These are phyloP conservation scores for Scrobipalpa atriplicella DNA, from an alignment of 2,888 invertebrate genomes.

Conservation along the genomic window DNA sequence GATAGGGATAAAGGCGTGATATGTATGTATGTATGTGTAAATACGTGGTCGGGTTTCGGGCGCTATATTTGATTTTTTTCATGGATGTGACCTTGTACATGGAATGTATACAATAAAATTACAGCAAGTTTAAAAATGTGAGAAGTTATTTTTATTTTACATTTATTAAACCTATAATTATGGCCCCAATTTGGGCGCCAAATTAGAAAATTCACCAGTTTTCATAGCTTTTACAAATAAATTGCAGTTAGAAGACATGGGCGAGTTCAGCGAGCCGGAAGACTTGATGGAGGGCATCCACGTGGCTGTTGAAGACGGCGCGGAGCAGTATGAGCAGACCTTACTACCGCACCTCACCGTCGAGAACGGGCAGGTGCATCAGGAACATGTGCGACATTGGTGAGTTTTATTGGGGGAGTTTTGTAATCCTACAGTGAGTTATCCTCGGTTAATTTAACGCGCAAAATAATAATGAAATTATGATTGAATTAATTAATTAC, in stretches of 20 bases:
- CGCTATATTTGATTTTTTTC: too few relatives aligned
- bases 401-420: conserved; percentile 55
- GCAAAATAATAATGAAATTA: too few relatives aligned
- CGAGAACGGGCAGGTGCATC: conserved; percentile 71
- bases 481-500: too few relatives aligned
- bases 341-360: conserved; percentile 72
- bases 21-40: too few relatives aligned
- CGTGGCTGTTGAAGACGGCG: conserved; percentile 85
- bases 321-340: conserved; percentile 58
- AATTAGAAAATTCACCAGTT: too few relatives aligned
- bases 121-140: not conserved
- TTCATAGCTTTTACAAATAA: not conserved
- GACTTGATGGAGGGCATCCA: conserved; percentile 94
- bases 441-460: too few relatives aligned
- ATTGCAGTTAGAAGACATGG: conserved; percentile 79
- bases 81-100: too few relatives aligned
- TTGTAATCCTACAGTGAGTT: not conserved
- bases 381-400: conserved; percentile 68
- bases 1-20: too few relatives aligned
- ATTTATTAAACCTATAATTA: too few relatives aligned
- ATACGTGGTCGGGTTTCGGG: too few relatives aligned
- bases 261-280: conserved; percentile 93
- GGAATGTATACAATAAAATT: not conserved
- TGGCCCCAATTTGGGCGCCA: not conserved
- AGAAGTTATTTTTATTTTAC: too few relatives aligned